A percentile compares a stretch with the other conserved stretches of the same genome.
Conservation (phyloP, 2,113 vertebrate species). For the Datnioides undecimradiatus region DNA sequence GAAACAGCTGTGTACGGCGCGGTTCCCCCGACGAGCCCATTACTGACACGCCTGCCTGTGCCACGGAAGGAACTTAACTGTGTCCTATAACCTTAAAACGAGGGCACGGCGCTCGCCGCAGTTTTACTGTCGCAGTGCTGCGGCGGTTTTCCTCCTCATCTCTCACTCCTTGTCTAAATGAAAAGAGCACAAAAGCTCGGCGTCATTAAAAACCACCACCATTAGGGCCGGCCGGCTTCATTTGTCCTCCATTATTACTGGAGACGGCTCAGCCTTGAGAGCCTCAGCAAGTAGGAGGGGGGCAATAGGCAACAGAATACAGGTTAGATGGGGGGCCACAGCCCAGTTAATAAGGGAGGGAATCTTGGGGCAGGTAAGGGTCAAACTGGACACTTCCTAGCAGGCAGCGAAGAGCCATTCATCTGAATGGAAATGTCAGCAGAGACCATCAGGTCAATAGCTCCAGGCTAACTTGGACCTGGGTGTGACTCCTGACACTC, state of each 20-base stretch:
- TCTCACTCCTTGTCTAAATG: constrained; percentile 65
- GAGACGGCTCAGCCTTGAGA: constrained; percentile 62
- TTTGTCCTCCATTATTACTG: constrained; percentile 78
- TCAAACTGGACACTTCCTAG: constrained; percentile 85
- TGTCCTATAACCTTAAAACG: constrained; percentile 78
- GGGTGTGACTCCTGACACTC: constrained; percentile 85
- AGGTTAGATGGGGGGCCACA: constrained; percentile 72
- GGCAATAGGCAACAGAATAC: constrained; percentile 61
- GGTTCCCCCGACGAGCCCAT: constrained; percentile 67
- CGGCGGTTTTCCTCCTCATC: constrained; percentile 37
- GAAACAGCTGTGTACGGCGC: constrained; percentile 78
- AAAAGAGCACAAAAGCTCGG: constrained; percentile 66
- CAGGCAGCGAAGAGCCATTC: constrained; percentile 82
- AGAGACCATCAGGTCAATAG: constrained; percentile 80
- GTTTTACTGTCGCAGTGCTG: constrained; percentile 66
- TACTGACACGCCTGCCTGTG: constrained; percentile 60
- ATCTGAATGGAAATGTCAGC: constrained; percentile 84
- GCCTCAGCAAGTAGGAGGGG: constrained; percentile 35
- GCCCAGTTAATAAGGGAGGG: constrained; percentile 71
- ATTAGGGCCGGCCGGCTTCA: constrained; percentile 71
- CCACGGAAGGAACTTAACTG: constrained; percentile 70
- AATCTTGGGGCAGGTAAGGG: constrained; percentile 81
- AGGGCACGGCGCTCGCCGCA: constrained; percentile 44
- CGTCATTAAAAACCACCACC: constrained; percentile 75
- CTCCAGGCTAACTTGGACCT: constrained; percentile 81